Conservation (phyloP, 2,888 invertebrate genomes). For the Torymus texanus region DNA sequence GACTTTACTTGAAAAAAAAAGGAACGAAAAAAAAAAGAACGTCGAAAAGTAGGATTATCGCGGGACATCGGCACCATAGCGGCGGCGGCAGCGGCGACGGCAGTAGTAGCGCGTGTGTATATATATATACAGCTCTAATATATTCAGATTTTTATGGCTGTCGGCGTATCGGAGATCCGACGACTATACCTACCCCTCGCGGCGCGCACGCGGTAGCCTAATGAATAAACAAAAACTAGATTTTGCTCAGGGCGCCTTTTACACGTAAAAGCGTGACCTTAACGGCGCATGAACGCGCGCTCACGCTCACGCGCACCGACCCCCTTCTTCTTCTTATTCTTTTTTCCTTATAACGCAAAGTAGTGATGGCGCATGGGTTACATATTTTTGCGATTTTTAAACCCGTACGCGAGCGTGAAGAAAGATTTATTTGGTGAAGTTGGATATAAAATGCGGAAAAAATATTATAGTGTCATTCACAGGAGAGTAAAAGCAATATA, state of each 20-base stretch:
- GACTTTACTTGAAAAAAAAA: not conserved
- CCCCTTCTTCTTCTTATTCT: not conserved
- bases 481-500: too few species aligned
- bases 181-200: slow-evolving; percentile 55
- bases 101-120: too few species aligned
- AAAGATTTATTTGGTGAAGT: too few species aligned
- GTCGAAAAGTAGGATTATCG: slow-evolving; percentile 55
- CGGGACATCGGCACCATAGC: slow-evolving; percentile 66
- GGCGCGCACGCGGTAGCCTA: slow-evolving; percentile 64
- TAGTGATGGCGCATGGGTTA: too few species aligned
- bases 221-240: slow-evolving; percentile 74
- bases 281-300: slow-evolving; percentile 57
- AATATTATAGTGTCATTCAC: too few species aligned
- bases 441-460: too few species aligned
- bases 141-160: slow-evolving; percentile 75
- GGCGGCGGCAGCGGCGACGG: slow-evolving; percentile 52
- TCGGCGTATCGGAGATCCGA: slow-evolving; percentile 70
- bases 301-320: not conserved
- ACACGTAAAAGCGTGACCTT: slow-evolving; percentile 74
- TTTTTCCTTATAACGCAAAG: too few species aligned
- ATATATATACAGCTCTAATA: slow-evolving; percentile 67
- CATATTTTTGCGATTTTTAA: too few species aligned
- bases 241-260: slow-evolving; percentile 67
- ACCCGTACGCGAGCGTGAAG: too few species aligned
- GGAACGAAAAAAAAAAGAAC: not conserved